Evolutionary conservation across 2,888 invertebrate genomes (phyloP).

Genomic region (Drosophila maculinotata): DNA sequence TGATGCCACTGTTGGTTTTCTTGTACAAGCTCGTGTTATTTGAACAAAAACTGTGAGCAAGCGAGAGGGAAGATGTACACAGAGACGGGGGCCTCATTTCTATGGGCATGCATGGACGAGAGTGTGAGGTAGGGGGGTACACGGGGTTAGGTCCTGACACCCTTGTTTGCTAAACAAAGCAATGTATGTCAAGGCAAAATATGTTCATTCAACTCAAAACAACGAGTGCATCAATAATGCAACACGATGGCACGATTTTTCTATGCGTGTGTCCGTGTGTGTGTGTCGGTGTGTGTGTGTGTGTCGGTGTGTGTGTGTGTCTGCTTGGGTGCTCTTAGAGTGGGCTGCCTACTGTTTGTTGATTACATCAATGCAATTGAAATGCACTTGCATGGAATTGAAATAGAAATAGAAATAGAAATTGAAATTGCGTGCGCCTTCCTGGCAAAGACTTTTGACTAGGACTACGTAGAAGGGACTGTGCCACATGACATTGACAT

Average conservation of each 20-base stretch:
- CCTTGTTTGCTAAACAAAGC: constrained; percentile 78
- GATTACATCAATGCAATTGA: constrained; percentile 75
- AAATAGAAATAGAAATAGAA: constrained; percentile 64
- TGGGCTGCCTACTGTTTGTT: constrained; percentile 50
- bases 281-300: constrained; percentile 2
- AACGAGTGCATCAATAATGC: constrained; percentile 73
- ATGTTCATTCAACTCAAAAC: constrained; percentile 78
- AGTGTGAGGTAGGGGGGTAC: not conserved
- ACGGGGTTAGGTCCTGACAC: constrained; percentile 63
- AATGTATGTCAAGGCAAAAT: constrained; percentile 79
- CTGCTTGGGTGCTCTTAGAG: constrained; percentile 9
- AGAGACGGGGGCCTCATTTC: constrained; percentile 26
- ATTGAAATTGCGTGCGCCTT: constrained; percentile 48
- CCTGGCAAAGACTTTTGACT: constrained; percentile 18
- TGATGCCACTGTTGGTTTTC: constrained; percentile 72
- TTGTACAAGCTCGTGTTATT: constrained; percentile 75
- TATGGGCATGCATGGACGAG: constrained; percentile 45
- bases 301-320: constrained; percentile 3
- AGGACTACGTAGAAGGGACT: not conserved
- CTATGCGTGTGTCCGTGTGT: not conserved
- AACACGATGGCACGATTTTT: constrained; percentile 50
- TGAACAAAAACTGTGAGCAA: constrained; percentile 68
- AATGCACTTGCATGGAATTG: constrained; percentile 55
- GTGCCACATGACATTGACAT: not conserved
- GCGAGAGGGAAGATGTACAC: not conserved